phyloP scores from a whole-genome alignment of 2,797 vertebrate genomes.

The Cynopterus sphinx region DNA sequence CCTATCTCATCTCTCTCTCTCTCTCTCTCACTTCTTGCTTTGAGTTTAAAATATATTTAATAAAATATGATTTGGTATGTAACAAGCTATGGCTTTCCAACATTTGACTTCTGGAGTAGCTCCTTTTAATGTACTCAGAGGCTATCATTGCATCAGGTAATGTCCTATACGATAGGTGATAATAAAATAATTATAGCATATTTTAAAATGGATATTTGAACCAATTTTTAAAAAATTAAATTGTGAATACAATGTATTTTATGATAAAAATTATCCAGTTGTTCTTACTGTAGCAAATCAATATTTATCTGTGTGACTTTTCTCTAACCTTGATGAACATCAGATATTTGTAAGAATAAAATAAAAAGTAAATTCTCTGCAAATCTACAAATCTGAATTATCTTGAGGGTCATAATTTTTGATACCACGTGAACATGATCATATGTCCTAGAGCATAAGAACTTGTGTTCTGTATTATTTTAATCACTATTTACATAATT shows the following conservation, averaged over 20 bases:
- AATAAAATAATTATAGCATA: neutral
- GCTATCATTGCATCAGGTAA: neutral
- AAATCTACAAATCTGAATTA: slow-evolving; percentile 11
- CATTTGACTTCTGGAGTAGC: neutral
- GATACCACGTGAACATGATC: neutral
- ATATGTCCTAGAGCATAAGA: neutral
- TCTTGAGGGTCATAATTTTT: neutral
- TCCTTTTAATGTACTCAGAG: neutral
- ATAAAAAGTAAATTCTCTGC: neutral
- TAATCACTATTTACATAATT: slow-evolving; percentile 32
- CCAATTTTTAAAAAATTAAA: neutral
- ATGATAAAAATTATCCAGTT: neutral
- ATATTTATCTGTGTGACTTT: neutral
- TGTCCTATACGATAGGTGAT: neutral
- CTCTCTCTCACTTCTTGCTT: neutral
- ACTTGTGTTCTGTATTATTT: neutral
- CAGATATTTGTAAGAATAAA: slow-evolving; percentile 6
- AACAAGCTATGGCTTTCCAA: neutral
- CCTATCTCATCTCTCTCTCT: neutral
- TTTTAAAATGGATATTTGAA: neutral
- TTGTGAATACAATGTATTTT: neutral
- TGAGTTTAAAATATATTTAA: neutral
- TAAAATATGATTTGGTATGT: neutral
- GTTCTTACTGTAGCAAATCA: neutral
- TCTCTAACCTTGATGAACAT: slow-evolving; percentile 23